Evolutionary conservation across 2,113 vertebrate species (phyloP).

Genomic region (Elgaria multicarinata): DNA sequence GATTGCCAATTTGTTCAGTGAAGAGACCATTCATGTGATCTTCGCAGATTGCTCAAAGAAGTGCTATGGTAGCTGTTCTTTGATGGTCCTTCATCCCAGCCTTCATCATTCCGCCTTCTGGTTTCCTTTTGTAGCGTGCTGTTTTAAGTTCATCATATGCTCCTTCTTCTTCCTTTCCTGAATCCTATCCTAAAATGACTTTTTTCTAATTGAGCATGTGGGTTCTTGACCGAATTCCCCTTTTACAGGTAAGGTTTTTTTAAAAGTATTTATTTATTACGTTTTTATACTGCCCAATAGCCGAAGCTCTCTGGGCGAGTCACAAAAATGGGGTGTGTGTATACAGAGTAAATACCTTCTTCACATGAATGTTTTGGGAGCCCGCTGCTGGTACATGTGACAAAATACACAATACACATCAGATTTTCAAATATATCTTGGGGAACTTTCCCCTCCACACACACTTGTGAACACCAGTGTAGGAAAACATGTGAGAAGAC

Average conservation of each 20-base stretch:
- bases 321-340: no score
- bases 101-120: neutral
- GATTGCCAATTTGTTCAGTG: neutral
- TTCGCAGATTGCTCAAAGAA: neutral
- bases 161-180: neutral
- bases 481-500: neutral
- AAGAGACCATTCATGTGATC: neutral
- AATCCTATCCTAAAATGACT: neutral
- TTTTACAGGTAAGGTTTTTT: neutral
- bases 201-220: neutral
- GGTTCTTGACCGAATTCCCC: neutral
- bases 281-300: no score
- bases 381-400: no score
- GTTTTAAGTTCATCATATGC: neutral
- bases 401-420: no score
- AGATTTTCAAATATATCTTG: neutral
- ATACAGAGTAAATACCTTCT: no score
- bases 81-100: neutral
- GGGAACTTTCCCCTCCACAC: neutral
- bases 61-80: neutral
- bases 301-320: no score
- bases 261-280: no score
- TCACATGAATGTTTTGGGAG: no score
- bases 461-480: neutral
- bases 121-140: neutral